Conservation (phyloP, 2,113 vertebrate species). For the Malaclemys terrapin region DNA sequence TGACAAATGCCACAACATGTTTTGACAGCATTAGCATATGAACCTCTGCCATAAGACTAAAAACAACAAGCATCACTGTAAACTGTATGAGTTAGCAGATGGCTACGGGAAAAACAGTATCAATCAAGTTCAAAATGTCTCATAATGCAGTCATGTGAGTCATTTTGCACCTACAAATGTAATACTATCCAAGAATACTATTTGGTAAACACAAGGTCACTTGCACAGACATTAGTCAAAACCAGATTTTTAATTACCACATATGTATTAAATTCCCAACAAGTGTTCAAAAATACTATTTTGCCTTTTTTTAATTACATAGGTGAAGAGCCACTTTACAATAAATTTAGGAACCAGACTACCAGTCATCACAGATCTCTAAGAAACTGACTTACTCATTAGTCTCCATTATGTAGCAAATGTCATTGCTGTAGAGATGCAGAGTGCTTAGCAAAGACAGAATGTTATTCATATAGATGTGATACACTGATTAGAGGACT, state of each 20-base stretch:
- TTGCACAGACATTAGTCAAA: not conserved
- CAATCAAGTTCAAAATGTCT: slow-evolving; percentile 73
- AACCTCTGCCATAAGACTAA: slow-evolving; percentile 16
- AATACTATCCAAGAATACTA: slow-evolving; percentile 62
- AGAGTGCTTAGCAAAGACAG: not conserved
- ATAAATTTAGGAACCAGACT: not conserved
- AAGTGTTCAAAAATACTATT: not conserved
- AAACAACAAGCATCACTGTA: slow-evolving; percentile 54
- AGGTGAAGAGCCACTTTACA: not conserved
- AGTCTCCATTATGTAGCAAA: not conserved
- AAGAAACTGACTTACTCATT: not conserved
- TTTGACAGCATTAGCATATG: not conserved
- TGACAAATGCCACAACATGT: not conserved
- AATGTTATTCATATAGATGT: not conserved
- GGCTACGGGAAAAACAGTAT: slow-evolving; percentile 31
- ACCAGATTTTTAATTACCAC: not conserved
- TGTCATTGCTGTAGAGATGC: not conserved
- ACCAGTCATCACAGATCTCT: accelerated
- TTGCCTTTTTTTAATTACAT: not conserved
- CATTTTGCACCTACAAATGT: slow-evolving; percentile 63
- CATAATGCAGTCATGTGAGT: slow-evolving; percentile 53
- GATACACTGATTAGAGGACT: not conserved
- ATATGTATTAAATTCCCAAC: not conserved
- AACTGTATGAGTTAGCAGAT: slow-evolving; percentile 37
- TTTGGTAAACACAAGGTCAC: slow-evolving; percentile 34